Base-by-base conservation (phyloP, 1,140 invertebrate genomes). In the Sarcophaga peregrina region DNA sequence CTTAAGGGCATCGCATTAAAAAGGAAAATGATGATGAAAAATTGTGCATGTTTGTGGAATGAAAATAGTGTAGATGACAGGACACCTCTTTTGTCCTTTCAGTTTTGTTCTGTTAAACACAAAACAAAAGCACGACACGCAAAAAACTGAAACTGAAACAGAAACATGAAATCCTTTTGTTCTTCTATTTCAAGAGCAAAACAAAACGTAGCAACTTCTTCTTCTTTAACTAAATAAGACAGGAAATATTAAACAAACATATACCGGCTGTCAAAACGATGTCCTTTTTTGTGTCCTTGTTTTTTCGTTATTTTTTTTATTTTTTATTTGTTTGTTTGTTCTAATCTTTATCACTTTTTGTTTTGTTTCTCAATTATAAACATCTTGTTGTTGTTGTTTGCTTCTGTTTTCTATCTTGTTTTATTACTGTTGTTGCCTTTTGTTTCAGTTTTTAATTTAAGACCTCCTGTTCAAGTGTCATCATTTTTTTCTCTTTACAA, bases 1-100 rank as follows among this genome's bases (percentile, higher is more conserved):
- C 80, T 83, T 46, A n/a, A 13, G 82, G 82, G 74, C 76, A 83
- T 83, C 62, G 20, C 62, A 68, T 58, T 15, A n/a, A n/a, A n/a
- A n/a, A n/a, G n/a, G n/a, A 58, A 58, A n/a, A 58, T 58, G 54
- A 58, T 37, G 25, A 37, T 37, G 25, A 37, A 37, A 37, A 37
- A 37, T 37, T 37, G 25, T 37, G 4, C 4, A 4, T 37, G 4
- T 37, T 1, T 37, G 25, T 37, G 25, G 25, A 37, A 37, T 37
- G 4, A 4, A 37, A 4, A 37, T 37, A 37, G 25, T 37, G 25
- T 37, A 68, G n/a, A 17, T 68, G 62, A 68, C n/a, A 68, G n/a
- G 6, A 68, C 17, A 20, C 25, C 25, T 37, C 25, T 37, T 37
- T 37, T 37, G 17, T 68, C 62, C 62, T 68, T 68, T 68, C 20